Evolutionary conservation across 2,113 vertebrate genomes (phyloP).

Genomic region (Spizaetus ornatus): DNA sequence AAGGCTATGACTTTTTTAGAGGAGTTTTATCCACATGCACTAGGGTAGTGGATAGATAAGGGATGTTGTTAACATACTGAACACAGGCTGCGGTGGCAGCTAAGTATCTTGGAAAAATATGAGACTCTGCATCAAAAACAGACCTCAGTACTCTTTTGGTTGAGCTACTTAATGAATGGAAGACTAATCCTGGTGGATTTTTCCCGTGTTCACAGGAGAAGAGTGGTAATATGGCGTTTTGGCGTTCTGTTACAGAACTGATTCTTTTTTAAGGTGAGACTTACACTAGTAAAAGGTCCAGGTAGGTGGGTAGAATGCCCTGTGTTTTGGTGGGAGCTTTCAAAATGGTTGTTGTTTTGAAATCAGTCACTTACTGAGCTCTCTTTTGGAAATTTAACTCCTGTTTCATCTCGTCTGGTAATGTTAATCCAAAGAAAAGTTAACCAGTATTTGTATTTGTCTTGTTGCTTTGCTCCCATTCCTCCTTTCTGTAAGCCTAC

Average conservation of each 20-base stretch:
- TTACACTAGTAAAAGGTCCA: too few species aligned
- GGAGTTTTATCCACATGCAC: neutral
- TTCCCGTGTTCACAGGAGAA: neutral
- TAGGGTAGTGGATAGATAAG: neutral
- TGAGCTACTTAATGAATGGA: neutral
- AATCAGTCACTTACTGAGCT: neutral
- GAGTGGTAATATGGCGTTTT: neutral
- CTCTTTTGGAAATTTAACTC: neutral
- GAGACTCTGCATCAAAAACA: neutral
- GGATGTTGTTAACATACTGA: neutral
- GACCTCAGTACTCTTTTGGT: neutral
- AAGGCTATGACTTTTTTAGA: neutral
- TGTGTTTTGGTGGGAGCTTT: neutral
- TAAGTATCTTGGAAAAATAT: neutral
- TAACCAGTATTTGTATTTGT: neutral
- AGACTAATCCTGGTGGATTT: neutral
- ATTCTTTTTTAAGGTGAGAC: neutral
- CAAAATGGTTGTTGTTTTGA: neutral
- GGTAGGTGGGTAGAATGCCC: neutral
- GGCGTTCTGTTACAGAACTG: too few species aligned
- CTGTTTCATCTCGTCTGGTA: neutral
- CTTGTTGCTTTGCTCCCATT: neutral
- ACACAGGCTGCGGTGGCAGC: neutral
- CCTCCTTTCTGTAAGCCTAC: neutral
- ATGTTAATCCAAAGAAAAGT: neutral